Evolutionary conservation across 2,797 vertebrate species (phyloP), one percentile per base, ranked within the genome.

Genomic region (Rousettus madagascariensis): DNA sequence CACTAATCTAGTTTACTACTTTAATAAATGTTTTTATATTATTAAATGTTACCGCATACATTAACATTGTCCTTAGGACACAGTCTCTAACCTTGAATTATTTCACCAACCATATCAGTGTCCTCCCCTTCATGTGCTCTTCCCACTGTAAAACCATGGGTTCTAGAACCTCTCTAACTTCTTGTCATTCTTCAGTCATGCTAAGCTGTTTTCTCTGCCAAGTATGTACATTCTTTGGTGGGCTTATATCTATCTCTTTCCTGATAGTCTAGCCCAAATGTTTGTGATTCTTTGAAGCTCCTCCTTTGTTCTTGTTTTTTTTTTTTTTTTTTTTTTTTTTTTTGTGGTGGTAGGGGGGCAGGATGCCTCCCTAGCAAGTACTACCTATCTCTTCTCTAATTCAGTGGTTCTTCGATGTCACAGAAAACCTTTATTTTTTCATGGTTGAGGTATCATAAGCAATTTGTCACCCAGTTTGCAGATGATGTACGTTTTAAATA

Each of bases 281-380:
- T 93, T 93, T 95, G 41, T 28, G 75, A 6, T 68, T 93, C 87
- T 96, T 95, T 90, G 59, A 86, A 82, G 28, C 24, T 90, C 19
- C 89, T 28, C 85, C 38, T 24, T 92, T 94, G 20, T 13, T 79
- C 2, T 79, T 38, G 38, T 38, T 38, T 5, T 38, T 38, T 38
- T 38, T 38, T n/a, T n/a, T n/a, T n/a, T n/a, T 38, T 38, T 38
- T 38, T 38, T 38, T 3, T 38, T 83, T 74, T 84, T 93, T 19
- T 68, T 84, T 41, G 53, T 33, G 63, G 51, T 8, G 3, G 41
- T 2, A 0, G 22, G 8, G 3, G 17, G 43, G 43, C 9, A 11
- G 55, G 20, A 11, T 92, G 13, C 24, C 17, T 61, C 2, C 72
- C 19, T 74, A 55, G 43, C 30, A 79, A 61, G 26, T 72, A 22